These are phyloP conservation scores for Arothron firmamentum DNA, from an alignment of 2,113 vertebrate species.

Conservation along the genomic window DNA sequence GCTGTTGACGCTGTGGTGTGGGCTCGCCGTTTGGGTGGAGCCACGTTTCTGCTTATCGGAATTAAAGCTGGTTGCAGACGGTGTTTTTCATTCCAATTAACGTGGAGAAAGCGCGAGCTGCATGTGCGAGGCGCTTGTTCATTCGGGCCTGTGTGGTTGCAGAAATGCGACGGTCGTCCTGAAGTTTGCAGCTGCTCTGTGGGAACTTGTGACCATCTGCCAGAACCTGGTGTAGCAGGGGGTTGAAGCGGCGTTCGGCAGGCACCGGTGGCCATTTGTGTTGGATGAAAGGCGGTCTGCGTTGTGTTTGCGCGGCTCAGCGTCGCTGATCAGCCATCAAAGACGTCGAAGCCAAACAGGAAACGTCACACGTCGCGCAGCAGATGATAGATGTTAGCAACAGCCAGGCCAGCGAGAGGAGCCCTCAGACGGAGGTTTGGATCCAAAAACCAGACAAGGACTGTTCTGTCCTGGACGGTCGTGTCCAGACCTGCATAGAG, in stretches of 20 bases:
- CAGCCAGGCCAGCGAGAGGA: conserved; percentile 11
- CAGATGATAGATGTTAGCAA: conserved; percentile 21
- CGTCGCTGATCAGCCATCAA: not conserved
- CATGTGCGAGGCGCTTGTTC: too few species aligned
- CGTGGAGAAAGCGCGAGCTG: too few species aligned
- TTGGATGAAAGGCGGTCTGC: not conserved
- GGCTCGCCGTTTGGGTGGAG: not conserved
- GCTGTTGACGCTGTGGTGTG: conserved; percentile 19
- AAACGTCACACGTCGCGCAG: conserved; percentile 2
- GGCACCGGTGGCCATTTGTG: too few species aligned
- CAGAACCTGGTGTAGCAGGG: too few species aligned
- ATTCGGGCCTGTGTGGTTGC: too few species aligned
- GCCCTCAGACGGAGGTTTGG: not conserved
- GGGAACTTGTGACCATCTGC: too few species aligned
- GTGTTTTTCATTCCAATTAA: too few species aligned
- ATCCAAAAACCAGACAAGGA: conserved; percentile 24
- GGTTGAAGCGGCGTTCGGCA: too few species aligned
- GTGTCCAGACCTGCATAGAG: conserved; percentile 49
- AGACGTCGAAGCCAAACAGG: conserved; percentile 9
- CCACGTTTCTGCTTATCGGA: not conserved
- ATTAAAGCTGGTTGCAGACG: not conserved
- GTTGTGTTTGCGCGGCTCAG: not conserved
- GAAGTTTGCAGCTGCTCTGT: too few species aligned
- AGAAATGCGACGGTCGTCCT: too few species aligned
- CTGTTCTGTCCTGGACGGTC: conserved; percentile 6